Base-by-base conservation (phyloP, 2,888 invertebrate genomes). In the Aphodius sticticus region DNA sequence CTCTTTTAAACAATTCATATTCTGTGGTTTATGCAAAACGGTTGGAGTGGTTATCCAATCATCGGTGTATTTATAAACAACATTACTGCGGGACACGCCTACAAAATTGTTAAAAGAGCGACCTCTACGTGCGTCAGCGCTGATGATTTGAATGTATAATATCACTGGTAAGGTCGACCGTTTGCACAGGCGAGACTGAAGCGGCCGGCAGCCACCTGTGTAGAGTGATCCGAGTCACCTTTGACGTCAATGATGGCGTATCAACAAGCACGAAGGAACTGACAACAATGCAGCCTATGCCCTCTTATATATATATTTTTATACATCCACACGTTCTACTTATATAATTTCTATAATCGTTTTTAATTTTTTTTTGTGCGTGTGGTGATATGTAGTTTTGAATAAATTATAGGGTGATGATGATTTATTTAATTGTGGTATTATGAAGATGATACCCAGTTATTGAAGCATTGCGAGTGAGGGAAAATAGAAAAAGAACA, bases 21-120 rank as follows among this genome's bases (percentile, higher is more conserved):
- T 26, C 26, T 26, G 26, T 26, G 26, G 26, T 26, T 26, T 26
- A 26, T 26, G 26, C 26, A 26, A 26, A 26, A 3, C 3, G 26
- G 26, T 26, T 26, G 26, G 26, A 26, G 26, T 26, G 26, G 26
- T 26, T 26, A 26, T 26, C 26, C 26, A 26, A 26, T 26, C 26
- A 26, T 26, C 26, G 26, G 26, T 26, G 26, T 26, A 26, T 26
- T 26, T 26, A 72, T 36, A 35, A 6, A 15, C 37, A 14, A 3
- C 74, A 6, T 26, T 12, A 6, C 7, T 74, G 37, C 2, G 37
- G 26, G 37, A 74, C 37, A 74, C 35, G 37, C 74, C n/a, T 36
- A 26, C 35, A 16, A 26, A 26, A 74, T 74, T 74, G 26, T 74
- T 72, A 16, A 6, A 72, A 72, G 16, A 72, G 16, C 14, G 16